Evolutionary conservation across 2,113 vertebrate species (phyloP).

Genomic region (Hydrochoerus hydrochaeris): DNA sequence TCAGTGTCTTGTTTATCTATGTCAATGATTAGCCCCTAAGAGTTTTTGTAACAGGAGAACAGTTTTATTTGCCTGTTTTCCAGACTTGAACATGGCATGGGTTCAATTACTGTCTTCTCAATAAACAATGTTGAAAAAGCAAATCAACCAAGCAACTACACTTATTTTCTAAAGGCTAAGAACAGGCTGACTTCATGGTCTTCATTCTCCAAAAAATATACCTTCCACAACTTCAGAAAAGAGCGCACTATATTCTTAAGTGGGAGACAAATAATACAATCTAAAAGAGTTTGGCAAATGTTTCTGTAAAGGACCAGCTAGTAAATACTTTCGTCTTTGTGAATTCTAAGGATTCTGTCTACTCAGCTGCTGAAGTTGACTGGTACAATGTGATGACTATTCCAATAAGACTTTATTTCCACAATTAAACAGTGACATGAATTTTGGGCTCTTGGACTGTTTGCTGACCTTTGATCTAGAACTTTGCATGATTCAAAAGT

Average conservation of each 20-base stretch:
- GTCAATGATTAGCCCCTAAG: not conserved
- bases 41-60: slow-evolving; percentile 11
- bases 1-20: not conserved
- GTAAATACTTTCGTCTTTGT: not conserved
- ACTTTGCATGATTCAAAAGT: slow-evolving; percentile 22
- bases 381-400: not conserved
- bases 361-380: not conserved
- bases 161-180: not conserved
- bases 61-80: not conserved
- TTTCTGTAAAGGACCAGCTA: not conserved
- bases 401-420: slow-evolving; percentile 40
- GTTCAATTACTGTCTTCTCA: slow-evolving; percentile 31
- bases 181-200: not conserved
- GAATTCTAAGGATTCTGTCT: not conserved
- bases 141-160: not conserved
- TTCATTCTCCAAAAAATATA: not conserved
- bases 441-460: not conserved
- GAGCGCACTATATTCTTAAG: not conserved
- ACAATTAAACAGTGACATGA: not conserved
- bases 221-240: not conserved
- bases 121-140: not conserved
- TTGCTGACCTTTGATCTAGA: not conserved
- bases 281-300: not conserved
- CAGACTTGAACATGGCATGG: not conserved
- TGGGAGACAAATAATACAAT: not conserved